Evolutionary conservation across 2,797 vertebrate species (phyloP), one percentile per base, ranked within the genome.

Genomic region (Varecia variegata): DNA sequence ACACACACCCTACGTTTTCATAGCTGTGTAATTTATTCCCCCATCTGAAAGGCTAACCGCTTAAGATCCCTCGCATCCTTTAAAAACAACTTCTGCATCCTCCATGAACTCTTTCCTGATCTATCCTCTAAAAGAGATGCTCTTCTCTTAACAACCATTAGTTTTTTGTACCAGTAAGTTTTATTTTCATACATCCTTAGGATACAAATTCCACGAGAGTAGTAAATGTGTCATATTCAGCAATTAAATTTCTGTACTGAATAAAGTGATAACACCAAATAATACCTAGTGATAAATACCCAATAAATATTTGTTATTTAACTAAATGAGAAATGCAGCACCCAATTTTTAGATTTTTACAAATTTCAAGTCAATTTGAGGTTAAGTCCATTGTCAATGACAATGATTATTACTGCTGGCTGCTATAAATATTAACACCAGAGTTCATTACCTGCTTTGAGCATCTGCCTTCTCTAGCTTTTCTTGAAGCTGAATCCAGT

Each of bases 401-500:
- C 58, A 95, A 52, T 35, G 40, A 52, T 5, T 82, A 47, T 73
- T 93, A 82, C 56, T 45, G 32, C 4, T 54, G 43, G 45, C 30
- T 84, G 35, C 32, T 90, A 62, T 25, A 45, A 84, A 82, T 32
- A 38, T 18, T 56, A 70, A 96, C 30, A 85, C 15, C 40, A 85
- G 47, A 90, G 40, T 15, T 77, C 47, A 95, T 99, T 98, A 99
- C 99, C 99, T 99, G 99, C 99, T 99, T 97, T 99, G 99, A 93
- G 99, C 99, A 97, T 99, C 99, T 3, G 99, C 99, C 98, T 99
- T 99, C 98, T 99, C 99, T 89, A 99, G 98, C 98, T 99, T 99
- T 98, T 99, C 99, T 98, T 99, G 99, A 50, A 99, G 99, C 95
- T 99, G 99, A 97, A 99, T 99, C 99, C 99, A 99, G 98, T 99